Conservation (phyloP, 2,888 invertebrate species). For the Nephrotoma flavescens region DNA sequence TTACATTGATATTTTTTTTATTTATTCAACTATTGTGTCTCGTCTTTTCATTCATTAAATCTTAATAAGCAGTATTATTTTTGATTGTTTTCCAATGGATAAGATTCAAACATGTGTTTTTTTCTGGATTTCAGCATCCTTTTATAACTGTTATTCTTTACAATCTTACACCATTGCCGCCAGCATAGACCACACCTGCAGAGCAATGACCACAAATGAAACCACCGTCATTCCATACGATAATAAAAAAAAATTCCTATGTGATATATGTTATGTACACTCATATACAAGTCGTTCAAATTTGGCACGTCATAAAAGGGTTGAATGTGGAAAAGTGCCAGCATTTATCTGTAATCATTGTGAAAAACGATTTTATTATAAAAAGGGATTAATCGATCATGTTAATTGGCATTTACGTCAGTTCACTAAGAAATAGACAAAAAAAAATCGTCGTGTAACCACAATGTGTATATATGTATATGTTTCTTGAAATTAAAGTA, state of each 20-base stretch:
- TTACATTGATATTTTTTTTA: neutral
- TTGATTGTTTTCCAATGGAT: neutral
- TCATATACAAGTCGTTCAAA: conserved; percentile 26
- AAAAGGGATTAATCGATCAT: conserved; percentile 12
- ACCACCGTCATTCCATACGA: neutral
- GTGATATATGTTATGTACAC: conserved; percentile 16
- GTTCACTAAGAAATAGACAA: neutral
- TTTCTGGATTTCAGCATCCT: neutral
- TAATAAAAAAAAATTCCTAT: neutral
- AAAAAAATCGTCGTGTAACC: neutral
- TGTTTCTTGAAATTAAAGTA: conserved; percentile 1
- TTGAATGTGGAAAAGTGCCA: conserved; percentile 36
- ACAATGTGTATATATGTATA: conserved; percentile 1
- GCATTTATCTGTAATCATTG: conserved; percentile 32
- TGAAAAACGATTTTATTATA: conserved; percentile 21
- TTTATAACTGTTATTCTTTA: neutral
- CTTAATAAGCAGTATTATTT: neutral
- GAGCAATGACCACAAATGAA: neutral
- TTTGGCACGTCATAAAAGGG: conserved; percentile 31
- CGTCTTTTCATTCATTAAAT: neutral
- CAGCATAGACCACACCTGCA: neutral
- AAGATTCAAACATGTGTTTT: neutral
- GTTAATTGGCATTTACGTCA: neutral
- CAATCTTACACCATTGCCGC: neutral
- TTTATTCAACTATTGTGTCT: neutral